Base-by-base conservation (phyloP, 2,888 invertebrate genomes). In the Zele albiditarsus region DNA sequence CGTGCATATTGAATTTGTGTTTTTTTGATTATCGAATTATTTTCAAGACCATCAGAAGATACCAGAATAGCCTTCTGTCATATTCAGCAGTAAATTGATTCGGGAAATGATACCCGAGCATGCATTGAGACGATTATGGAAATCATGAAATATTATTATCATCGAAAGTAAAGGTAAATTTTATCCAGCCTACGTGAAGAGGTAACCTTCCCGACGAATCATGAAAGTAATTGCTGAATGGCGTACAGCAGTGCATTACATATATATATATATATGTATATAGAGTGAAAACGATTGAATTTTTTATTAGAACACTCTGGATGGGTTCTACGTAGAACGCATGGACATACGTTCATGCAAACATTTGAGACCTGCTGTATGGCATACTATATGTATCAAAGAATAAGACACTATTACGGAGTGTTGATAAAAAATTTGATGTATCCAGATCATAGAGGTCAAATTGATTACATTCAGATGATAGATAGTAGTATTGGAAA, bases 1-100 rank as follows among this genome's bases (percentile, higher is more conserved):
- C 63, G 70, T 66, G 46, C 38, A 57, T 38, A 73, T 68, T 77
- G 69, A 78, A 78, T 79, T 74, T 76, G 74, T 68, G 68, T 74
- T 70, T 78, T 77, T 74, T 67, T 42, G 46, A 46, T 12, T 42
- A 71, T 73, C 62, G 58, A 49, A 49, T 53, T 27, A 73, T 74
- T 62, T n/a, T 63, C 14, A 49, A 27, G 23, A 49, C 25, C n/a
- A n/a, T 31, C 8, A 12, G 38, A 12, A 38, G 0, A 38, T 38
- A 8, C 31, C 12, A 38, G 38, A 8, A 12, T 0, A 38, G 0
- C 38, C 38, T 2, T 12, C 10, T 2, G 10, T 12, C 6, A 25
- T 57, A 20, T 57, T 12, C 0, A 20, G 25, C n/a, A n/a, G n/a
- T n/a, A n/a, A n/a, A n/a, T n/a, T n/a, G n/a, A n/a, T n/a, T n/a